Percentiles rank a stretch among this genome's conserved stretches.
Evolutionary conservation across 1,140 invertebrate species (phyloP).

Genomic region (Drosophila bifasciata): DNA sequence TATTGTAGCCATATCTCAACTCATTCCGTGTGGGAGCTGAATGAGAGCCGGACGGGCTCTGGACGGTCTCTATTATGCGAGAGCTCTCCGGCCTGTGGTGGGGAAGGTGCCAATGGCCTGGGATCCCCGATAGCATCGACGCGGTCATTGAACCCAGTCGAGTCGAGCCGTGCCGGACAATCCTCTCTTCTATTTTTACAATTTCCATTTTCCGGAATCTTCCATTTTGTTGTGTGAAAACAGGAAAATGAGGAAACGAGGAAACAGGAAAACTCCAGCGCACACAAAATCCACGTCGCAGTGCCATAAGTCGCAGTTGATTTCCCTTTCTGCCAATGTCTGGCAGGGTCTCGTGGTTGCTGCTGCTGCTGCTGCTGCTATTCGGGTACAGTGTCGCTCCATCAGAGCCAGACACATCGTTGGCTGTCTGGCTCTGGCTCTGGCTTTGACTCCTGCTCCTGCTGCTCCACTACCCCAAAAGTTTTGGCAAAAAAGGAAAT

Average conservation of each 20-base stretch:
- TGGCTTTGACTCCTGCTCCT: neutral
- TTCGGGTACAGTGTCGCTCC: conserved; percentile 67
- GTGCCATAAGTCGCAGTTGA: conserved; percentile 60
- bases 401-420: conserved; percentile 16
- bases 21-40: no score
- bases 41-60: no score
- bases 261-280: conserved; percentile 26
- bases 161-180: conserved; percentile 14
- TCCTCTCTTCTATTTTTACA: no score
- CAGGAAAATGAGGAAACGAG: conserved; percentile 25
- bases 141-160: conserved; percentile 44
- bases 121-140: conserved; percentile 11
- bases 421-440: conserved; percentile 25
- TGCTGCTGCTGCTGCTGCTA: conserved; percentile 20
- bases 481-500: conserved; percentile 37
- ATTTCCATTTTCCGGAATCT: no score
- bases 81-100: no score
- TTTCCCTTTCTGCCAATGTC: conserved; percentile 75
- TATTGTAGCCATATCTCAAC: conserved; percentile 19
- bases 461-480: conserved; percentile 78
- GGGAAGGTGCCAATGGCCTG: conserved; percentile 17
- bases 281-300: conserved; percentile 58
- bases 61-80: neutral
- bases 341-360: conserved; percentile 34
- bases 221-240: conserved; percentile 9